Evolutionary conservation across 2,113 vertebrate genomes (phyloP), one percentile per base, ranked within the genome.

Genomic region (Corythaixoides concolor): DNA sequence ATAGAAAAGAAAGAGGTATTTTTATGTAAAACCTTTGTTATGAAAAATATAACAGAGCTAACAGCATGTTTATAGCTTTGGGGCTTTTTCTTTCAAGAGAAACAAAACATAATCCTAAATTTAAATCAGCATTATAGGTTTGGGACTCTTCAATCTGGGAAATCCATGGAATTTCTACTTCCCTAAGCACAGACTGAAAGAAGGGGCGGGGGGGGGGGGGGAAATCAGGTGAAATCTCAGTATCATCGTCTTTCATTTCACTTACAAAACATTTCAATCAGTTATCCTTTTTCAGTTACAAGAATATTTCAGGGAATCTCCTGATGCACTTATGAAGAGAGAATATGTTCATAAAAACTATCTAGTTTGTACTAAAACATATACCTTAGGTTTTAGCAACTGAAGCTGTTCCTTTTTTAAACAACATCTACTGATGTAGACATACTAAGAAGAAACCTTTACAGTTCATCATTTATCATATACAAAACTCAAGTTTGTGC

Each of bases 151-250:
- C 6, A 73, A 12, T 60, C 15, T 41, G 50, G 22, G 33, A 83
- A 88, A 93, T 58, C 3, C 24, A 33, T 5, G 75, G 15, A 76
- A 84, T 22, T 53, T 79, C 14, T 85, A 14, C 8, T 75, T 76
- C 45, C 33, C 2, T 6, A 52, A 56, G 11, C 11, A 50, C 1
- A 1, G 4, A 59, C 15, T 56, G 43, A 60, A 82, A 81, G 35
- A 27, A 76, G 11, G 2, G 2, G 21, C n/a, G n/a, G n/a, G n/a
- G n/a, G n/a, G n/a, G n/a, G n/a, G 4, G 19, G 0, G 5, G 13
- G 49, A 43, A 32, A 33, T 7, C 37, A 69, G 8, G 32, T 9
- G 2, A 78, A 84, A 87, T 27, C 28, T 22, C 16, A 13, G 30
- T 37, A 62, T 28, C 22, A 50, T 24, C 9, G 13, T 9, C 22